Percentiles rank a stretch among this genome's conserved stretches.
Conservation (phyloP, 2,113 vertebrate species). For the Synodontis membranacea region DNA sequence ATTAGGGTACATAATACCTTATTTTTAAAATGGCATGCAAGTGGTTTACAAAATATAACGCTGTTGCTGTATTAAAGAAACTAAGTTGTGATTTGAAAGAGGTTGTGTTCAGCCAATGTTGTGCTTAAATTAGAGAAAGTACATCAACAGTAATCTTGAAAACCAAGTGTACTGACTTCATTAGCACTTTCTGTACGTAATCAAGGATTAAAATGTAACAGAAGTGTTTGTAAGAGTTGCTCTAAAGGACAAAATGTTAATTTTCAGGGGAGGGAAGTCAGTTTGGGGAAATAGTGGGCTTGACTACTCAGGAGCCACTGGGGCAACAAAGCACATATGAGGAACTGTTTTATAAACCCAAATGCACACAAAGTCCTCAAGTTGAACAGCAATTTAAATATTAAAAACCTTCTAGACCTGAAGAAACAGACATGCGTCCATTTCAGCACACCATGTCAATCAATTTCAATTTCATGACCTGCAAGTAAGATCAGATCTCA, state of each 20-base stretch:
- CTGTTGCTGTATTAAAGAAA: background rate
- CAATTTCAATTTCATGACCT: background rate
- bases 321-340: background rate
- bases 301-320: background rate
- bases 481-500: background rate
- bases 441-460: background rate
- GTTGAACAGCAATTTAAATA: background rate
- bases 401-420: background rate
- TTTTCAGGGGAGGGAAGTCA: background rate
- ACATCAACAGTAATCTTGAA: background rate
- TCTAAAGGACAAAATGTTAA: background rate
- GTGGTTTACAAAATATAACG: background rate
- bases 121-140: background rate
- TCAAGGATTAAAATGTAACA: background rate
- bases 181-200: background rate
- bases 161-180: background rate
- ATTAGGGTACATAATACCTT: background rate
- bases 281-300: background rate
- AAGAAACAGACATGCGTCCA: background rate
- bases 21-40: background rate
- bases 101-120: background rate
- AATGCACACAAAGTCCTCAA: background rate
- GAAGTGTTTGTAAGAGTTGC: background rate
- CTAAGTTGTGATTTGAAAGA: background rate
- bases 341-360: background rate